Evolutionary conservation across 1,140 invertebrate species (phyloP).

Genomic region (Frieseomelitta varia): DNA sequence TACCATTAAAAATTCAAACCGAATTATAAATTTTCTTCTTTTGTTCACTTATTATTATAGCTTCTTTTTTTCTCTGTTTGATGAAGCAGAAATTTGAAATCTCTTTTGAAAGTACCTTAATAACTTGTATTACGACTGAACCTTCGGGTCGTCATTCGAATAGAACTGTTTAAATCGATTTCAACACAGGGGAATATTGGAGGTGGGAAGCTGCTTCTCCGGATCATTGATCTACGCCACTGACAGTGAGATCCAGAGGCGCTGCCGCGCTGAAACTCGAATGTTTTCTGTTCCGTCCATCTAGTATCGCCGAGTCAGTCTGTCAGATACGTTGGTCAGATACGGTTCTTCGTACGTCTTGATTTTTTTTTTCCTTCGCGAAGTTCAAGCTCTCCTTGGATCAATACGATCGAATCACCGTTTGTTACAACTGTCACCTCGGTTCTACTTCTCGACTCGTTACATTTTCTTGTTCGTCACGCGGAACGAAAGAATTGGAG

Average conservation of each 20-base stretch:
- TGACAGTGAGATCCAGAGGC: constrained; percentile 27
- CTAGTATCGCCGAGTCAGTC: constrained; percentile 69
- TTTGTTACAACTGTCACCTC: background rate
- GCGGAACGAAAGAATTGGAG: background rate
- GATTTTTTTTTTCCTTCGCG: no score
- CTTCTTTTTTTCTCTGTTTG: background rate
- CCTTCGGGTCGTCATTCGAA: background rate
- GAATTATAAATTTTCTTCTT: no score
- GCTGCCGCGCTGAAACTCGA: constrained; percentile 46
- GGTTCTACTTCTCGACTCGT: no score
- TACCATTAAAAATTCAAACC: background rate
- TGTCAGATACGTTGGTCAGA: constrained; percentile 62
- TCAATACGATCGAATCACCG: background rate
- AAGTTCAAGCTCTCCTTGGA: no score
- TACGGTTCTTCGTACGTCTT: background rate
- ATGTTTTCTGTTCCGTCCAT: constrained; percentile 31
- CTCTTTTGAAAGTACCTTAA: background rate
- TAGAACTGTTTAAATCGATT: background rate
- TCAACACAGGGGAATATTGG: background rate
- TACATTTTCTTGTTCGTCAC: background rate
- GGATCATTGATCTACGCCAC: constrained; percentile 38
- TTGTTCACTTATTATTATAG: background rate
- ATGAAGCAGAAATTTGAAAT: background rate
- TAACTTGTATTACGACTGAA: background rate
- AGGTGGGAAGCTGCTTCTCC: background rate